Evolutionary conservation across 2,888 invertebrate genomes (phyloP).

Genomic region (Hemithea aestivaria): DNA sequence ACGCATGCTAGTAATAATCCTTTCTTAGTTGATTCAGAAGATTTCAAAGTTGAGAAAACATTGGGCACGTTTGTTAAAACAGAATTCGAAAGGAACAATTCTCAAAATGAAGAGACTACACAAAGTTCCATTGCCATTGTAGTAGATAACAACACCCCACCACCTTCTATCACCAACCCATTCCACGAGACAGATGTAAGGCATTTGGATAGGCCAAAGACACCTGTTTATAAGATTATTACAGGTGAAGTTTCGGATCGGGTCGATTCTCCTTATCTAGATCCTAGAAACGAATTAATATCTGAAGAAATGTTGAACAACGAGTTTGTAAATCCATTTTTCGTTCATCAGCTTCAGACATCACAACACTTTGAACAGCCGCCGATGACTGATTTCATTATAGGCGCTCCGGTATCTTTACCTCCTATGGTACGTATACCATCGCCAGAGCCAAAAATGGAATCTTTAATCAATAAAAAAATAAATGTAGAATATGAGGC

Average conservation of each 20-base stretch:
- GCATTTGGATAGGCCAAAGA: conserved; percentile 54
- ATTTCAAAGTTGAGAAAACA: conserved; percentile 47
- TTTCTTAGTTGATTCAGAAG: conserved; percentile 51
- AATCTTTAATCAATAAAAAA: conserved; percentile 37
- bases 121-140: conserved; percentile 47
- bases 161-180: conserved; percentile 43
- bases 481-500: conserved; percentile 1
- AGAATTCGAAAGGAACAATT: conserved; percentile 64
- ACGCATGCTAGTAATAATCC: conserved; percentile 50
- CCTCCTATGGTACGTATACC: conserved; percentile 56
- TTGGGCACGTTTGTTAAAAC: conserved; percentile 54
- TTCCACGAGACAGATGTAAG: conserved; percentile 42
- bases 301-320: conserved; percentile 46
- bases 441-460: conserved; percentile 52
- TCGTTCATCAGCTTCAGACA: conserved; percentile 48
- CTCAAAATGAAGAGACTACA: conserved; percentile 56
- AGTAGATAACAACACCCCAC: conserved; percentile 38
- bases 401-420: conserved; percentile 73
- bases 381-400: conserved; percentile 66
- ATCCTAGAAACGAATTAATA: conserved; percentile 36
- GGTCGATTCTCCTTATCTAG: conserved; percentile 45
- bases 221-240: conserved; percentile 66
- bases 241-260: conserved; percentile 47
- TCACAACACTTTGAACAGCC: conserved; percentile 31
- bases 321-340: conserved; percentile 64